Conservation (phyloP, 2,888 invertebrate species). For the Aspidapion aeneum region DNA sequence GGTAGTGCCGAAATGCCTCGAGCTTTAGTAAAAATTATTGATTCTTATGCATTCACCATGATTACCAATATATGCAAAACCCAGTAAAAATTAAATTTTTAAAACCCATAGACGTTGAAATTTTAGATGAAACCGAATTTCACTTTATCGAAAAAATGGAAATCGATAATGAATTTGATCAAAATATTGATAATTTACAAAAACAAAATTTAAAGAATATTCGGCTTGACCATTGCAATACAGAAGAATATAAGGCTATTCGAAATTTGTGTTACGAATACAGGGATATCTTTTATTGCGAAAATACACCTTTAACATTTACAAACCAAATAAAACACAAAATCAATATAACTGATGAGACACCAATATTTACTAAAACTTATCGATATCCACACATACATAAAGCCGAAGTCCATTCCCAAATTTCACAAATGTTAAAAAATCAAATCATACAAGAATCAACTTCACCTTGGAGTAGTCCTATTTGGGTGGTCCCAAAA, state of each 20-base stretch:
- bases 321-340: neutral
- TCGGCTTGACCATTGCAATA: conserved; percentile 6
- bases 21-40: conserved; percentile 5
- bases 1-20: too few relatives aligned
- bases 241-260: conserved; percentile 8
- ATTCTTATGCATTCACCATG: too few relatives aligned
- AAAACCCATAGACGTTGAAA: too few relatives aligned
- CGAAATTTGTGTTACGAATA: conserved; percentile 2
- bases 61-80: conserved; percentile 2
- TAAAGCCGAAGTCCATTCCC: neutral
- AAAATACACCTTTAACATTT: neutral
- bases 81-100: conserved; percentile 7
- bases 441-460: too few relatives aligned
- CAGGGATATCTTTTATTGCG: too few relatives aligned
- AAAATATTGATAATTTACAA: conserved; percentile 9
- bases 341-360: neutral
- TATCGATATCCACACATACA: conserved; percentile 5
- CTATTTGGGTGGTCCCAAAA: neutral
- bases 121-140: too few relatives aligned
- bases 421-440: conserved; percentile 4
- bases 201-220: conserved; percentile 15
- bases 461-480: too few relatives aligned
- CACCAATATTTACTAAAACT: neutral
- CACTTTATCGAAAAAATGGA: too few relatives aligned
- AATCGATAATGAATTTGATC: neutral